A percentile compares a stretch with the other conserved stretches of the same genome.
These are phyloP conservation scores for Macrosoma leucophasiata DNA, from an alignment of 2,888 invertebrate genomes.

Conservation along the genomic window DNA sequence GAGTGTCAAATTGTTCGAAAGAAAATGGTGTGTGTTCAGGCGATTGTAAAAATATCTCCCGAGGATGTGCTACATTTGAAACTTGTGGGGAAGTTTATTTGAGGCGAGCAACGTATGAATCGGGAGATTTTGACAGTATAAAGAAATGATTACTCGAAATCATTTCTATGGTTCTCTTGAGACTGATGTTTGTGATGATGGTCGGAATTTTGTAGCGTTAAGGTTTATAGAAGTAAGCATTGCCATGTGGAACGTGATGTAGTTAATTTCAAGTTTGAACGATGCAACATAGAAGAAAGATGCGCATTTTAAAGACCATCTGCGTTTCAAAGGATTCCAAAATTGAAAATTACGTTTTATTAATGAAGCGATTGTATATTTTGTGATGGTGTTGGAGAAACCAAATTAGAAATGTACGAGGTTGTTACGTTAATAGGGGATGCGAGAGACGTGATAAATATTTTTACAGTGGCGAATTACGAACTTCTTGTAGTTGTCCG, in stretches of 20 bases:
- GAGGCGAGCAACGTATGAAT: slow-evolving; percentile 52
- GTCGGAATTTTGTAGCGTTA: slow-evolving; percentile 26
- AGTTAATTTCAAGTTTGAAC: slow-evolving; percentile 10
- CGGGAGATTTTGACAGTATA: slow-evolving; percentile 52
- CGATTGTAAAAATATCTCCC: slow-evolving; percentile 34
- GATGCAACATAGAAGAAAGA: slow-evolving; percentile 10
- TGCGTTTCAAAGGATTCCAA: slow-evolving; percentile 5
- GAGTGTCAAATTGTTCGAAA: slow-evolving; percentile 28
- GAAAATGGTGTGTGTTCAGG: slow-evolving; percentile 37
- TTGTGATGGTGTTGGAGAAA: slow-evolving; percentile 6
- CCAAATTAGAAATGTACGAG: no score
- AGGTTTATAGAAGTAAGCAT: slow-evolving; percentile 14
- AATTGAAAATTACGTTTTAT: slow-evolving; percentile 9
- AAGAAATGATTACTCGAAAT: slow-evolving; percentile 56
- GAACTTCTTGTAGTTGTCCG: no score
- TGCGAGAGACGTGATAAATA: no score
- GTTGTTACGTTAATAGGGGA: no score
- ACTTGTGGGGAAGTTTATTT: slow-evolving; percentile 53
- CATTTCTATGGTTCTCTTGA: slow-evolving; percentile 39
- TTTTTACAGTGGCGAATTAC: no score
- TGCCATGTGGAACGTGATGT: slow-evolving; percentile 11
- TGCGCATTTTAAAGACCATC: slow-evolving; percentile 7
- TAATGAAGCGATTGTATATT: slow-evolving; percentile 2
- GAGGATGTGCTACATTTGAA: slow-evolving; percentile 51
- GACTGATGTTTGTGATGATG: slow-evolving; percentile 67